phyloP scores from a whole-genome alignment of 2,888 invertebrate genomes.

The Danaus chrysippus region DNA sequence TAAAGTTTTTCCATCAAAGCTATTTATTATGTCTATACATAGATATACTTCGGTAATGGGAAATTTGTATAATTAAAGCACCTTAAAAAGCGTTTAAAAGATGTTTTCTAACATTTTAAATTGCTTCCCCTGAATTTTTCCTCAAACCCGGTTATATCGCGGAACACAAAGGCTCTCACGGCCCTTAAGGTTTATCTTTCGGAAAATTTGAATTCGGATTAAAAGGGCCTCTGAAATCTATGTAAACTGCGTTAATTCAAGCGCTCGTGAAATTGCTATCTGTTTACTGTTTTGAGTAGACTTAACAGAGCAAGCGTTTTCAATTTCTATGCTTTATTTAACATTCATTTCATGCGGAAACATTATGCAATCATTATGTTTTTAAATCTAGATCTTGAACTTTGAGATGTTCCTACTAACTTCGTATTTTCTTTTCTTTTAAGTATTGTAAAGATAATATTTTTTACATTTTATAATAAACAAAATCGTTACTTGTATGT shows the following conservation, averaged over 20 bases:
- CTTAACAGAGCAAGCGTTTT: constrained; percentile 14
- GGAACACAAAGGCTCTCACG: constrained; percentile 38
- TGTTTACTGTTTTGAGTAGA: constrained; percentile 32
- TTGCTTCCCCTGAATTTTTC: constrained; percentile 19
- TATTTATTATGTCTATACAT: not conserved
- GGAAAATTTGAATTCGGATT: constrained; percentile 61
- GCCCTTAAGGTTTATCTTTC: constrained; percentile 60
- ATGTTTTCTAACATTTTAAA: constrained; percentile 11
- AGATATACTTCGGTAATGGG: not conserved
- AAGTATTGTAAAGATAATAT: too few species aligned
- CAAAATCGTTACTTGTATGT: not conserved
- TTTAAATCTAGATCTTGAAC: not conserved
- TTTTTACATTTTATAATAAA: too few species aligned
- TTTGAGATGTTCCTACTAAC: too few species aligned
- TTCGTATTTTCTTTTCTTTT: too few species aligned
- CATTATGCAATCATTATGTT: not conserved
- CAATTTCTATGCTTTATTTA: constrained; percentile 12
- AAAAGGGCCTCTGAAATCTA: constrained; percentile 47
- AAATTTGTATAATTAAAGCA: constrained; percentile 5
- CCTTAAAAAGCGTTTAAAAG: constrained; percentile 1
- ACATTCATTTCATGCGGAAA: not conserved
- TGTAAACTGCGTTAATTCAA: constrained; percentile 48
- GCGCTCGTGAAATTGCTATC: constrained; percentile 39
- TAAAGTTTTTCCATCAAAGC: too few species aligned
- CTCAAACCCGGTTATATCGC: constrained; percentile 12